phyloP scores from a whole-genome alignment of 92 coral and sea anemone genomes.

The Paramuricea clavata region DNA sequence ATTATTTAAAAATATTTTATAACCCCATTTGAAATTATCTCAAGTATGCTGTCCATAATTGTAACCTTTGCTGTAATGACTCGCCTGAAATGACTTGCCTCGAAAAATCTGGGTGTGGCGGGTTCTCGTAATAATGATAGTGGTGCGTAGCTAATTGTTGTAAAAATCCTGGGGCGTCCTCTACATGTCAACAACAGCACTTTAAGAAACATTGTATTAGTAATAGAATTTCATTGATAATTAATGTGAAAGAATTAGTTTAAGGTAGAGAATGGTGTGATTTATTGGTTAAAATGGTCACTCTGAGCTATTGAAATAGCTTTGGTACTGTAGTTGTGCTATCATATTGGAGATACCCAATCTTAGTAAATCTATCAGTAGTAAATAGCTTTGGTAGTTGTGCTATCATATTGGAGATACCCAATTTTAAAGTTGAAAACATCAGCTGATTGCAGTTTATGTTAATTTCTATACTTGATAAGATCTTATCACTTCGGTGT shows the following conservation, averaged over 20 bases:
- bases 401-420: too few species aligned
- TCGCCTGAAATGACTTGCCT: neutral
- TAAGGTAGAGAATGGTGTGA: neutral
- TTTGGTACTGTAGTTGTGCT: too few species aligned
- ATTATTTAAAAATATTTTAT: neutral
- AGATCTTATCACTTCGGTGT: too few species aligned
- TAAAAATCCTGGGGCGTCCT: neutral
- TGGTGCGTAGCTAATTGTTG: constrained; percentile 21
- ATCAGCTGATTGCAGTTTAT: too few species aligned
- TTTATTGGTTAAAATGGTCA: neutral
- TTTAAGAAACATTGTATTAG: constrained; percentile 18
- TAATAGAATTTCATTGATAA: neutral
- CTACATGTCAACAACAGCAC: constrained; percentile 3
- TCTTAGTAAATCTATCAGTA: too few species aligned
- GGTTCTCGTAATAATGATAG: neutral
- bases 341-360: too few species aligned
- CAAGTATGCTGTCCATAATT: neutral
- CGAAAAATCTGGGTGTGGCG: neutral
- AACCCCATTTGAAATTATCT: neutral
- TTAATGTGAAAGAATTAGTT: neutral
- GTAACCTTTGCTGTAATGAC: constrained; percentile 8
- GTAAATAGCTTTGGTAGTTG: too few species aligned
- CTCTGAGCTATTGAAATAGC: too few species aligned
- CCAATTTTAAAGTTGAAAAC: too few species aligned
- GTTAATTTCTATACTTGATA: too few species aligned